Base-by-base conservation (phyloP, 2,888 invertebrate genomes). In the Siphonodentalium dalli region DNA sequence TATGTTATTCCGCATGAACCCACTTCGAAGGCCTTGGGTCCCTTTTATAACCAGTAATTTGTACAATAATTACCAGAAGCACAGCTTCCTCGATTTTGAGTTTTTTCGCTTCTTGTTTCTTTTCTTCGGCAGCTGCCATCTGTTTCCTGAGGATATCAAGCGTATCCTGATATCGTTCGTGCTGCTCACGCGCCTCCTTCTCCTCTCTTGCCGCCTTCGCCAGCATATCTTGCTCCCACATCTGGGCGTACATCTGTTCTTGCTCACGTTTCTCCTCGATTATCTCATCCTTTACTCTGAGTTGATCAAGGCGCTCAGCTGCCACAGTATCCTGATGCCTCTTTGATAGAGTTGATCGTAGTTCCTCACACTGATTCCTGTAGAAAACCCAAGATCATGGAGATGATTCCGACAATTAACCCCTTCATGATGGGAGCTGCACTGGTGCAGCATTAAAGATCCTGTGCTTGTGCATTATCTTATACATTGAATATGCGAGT, bases 361-460 rank as follows among this genome's bases (percentile, higher is more conserved):
- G 62, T 54, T 81, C 80, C 54, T 80, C 81, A 64, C 80, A 80
- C 54, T 81, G 75, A 43, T 72, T 68, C 52, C 80, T 80, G 58
- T 1, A 57, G 39, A 48, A 37, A 45, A 21, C 23, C 27, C 18
- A 33, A 40, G 21, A 26, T n/a, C n/a, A n/a, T n/a, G n/a, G n/a
- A n/a, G n/a, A n/a, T n/a, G n/a, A n/a, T n/a, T n/a, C n/a, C n/a
- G n/a, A n/a, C n/a, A n/a, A n/a, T n/a, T n/a, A n/a, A n/a, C n/a
- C n/a, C n/a, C n/a, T n/a, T n/a, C n/a, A n/a, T n/a, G n/a, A n/a
- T n/a, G n/a, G n/a, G n/a, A n/a, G n/a, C n/a, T n/a, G n/a, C n/a
- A n/a, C n/a, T n/a, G n/a, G n/a, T n/a, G n/a, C n/a, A n/a, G n/a
- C n/a, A n/a, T n/a, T n/a, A n/a, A n/a, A n/a, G n/a, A n/a, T n/a